phyloP scores from a whole-genome alignment of 2,113 vertebrate species.

The Empidonax alnorum region DNA sequence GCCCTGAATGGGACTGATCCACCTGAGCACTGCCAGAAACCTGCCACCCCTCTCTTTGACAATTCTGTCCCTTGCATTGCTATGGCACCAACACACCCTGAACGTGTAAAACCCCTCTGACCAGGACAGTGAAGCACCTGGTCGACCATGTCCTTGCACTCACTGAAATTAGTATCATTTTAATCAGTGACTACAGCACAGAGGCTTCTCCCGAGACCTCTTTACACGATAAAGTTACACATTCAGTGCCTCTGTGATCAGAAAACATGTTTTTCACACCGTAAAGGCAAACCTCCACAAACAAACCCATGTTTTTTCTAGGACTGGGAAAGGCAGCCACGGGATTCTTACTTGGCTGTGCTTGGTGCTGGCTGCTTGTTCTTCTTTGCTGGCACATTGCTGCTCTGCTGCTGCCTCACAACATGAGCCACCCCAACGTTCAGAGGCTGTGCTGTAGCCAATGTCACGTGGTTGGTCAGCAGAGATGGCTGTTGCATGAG shows the following conservation, averaged over 20 bases:
- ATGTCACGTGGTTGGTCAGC: conserved; percentile 81
- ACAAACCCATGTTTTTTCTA: not conserved
- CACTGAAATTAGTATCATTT: not conserved
- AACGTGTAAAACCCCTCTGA: not conserved
- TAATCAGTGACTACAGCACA: not conserved
- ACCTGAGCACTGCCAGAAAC: not conserved
- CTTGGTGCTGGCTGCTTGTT: conserved; percentile 82
- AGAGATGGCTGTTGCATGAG: conserved; percentile 87
- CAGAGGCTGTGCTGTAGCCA: conserved; percentile 82
- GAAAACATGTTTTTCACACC: not conserved
- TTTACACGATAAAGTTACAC: not conserved
- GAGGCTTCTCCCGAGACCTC: not conserved
- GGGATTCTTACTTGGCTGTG: conserved; percentile 76
- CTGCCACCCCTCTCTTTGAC: not conserved
- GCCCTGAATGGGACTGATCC: not conserved
- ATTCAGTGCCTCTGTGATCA: not conserved
- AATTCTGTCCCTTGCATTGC: not conserved
- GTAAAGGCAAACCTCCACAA: not conserved
- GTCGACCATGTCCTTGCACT: not conserved
- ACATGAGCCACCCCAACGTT: conserved; percentile 84
- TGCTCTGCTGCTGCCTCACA: conserved; percentile 83
- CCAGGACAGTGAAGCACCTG: not conserved
- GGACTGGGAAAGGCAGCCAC: not conserved
- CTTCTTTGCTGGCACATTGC: conserved; percentile 82
- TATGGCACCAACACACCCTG: not conserved